Conservation (phyloP, 1,140 invertebrate species). For the Ceratosolen fusciceps region DNA sequence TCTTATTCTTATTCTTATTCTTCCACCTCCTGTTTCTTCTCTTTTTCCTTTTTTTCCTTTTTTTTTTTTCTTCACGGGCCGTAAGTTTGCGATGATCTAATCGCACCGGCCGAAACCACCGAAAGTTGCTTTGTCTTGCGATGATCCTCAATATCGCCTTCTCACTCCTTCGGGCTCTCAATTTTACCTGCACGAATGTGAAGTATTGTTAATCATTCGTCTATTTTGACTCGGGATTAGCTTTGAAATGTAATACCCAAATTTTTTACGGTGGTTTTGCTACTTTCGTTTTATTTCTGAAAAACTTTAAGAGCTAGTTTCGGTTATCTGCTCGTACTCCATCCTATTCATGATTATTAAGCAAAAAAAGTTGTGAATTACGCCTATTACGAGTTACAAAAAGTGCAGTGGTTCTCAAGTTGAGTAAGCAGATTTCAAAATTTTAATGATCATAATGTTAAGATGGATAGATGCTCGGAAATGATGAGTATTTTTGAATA, state of each 20-base stretch:
- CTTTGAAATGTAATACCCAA: not conserved
- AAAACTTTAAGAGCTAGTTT: not conserved
- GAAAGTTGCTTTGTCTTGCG: not conserved
- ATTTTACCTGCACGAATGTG: not conserved
- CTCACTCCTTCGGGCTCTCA: not conserved
- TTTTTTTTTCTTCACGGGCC: slow-evolving; percentile 27
- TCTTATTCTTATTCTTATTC: too few relatives aligned
- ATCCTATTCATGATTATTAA: too few relatives aligned
- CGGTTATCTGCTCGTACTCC: too few relatives aligned
- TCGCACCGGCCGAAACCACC: not conserved
- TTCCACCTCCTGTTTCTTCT: too few relatives aligned
- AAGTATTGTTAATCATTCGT: slow-evolving; percentile 15
- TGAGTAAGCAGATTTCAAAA: too few relatives aligned
- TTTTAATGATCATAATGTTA: too few relatives aligned
- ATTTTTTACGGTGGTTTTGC: not conserved
- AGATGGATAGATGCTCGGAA: too few relatives aligned
- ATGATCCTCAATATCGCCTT: not conserved
- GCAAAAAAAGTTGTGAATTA: too few relatives aligned
- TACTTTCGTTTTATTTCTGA: not conserved
- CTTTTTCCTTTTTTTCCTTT: too few relatives aligned
- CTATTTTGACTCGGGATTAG: not conserved
- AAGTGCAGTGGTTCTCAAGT: too few relatives aligned
- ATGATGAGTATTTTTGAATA: too few relatives aligned
- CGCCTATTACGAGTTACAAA: too few relatives aligned
- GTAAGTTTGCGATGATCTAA: slow-evolving; percentile 31